Evolutionary conservation across 2,888 invertebrate genomes (phyloP).

Genomic region (Papilio elwesi): DNA sequence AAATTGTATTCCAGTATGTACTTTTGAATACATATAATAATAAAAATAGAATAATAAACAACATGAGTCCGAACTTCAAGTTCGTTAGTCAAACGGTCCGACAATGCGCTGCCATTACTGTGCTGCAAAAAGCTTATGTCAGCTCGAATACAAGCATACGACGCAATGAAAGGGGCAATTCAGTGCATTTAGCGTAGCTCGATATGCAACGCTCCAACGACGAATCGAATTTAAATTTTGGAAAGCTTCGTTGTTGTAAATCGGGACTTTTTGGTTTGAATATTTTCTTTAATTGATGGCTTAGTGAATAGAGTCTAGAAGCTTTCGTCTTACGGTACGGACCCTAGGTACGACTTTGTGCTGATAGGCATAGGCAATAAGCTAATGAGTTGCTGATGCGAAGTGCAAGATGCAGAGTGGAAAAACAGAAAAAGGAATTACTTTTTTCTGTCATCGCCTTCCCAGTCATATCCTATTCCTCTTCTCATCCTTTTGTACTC

Average conservation of each 20-base stretch:
- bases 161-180: slow-evolving; percentile 1
- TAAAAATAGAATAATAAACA: neutral
- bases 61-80: neutral
- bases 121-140: slow-evolving; percentile 19
- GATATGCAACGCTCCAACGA: neutral
- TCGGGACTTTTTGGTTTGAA: neutral
- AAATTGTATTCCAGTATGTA: neutral
- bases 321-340: too few relatives aligned
- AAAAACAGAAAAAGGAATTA: too few relatives aligned
- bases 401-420: too few relatives aligned
- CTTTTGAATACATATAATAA: neutral
- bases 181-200: slow-evolving; percentile 21
- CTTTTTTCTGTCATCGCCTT: too few relatives aligned
- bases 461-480: too few relatives aligned
- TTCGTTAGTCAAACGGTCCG: slow-evolving; percentile 2
- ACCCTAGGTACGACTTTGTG: too few relatives aligned
- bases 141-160: slow-evolving; percentile 7
- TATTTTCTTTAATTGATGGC: neutral
- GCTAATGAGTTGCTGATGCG: too few relatives aligned
- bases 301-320: too few relatives aligned
- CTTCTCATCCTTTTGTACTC: too few relatives aligned
- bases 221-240: slow-evolving; percentile 18
- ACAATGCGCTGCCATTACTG: neutral
- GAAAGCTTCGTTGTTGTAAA: slow-evolving; percentile 20
- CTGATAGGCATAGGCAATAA: too few relatives aligned